A percentile compares a stretch with the other conserved stretches of the same genome.
These are phyloP conservation scores for Bembecia ichneumoniformis DNA, from an alignment of 2,888 invertebrate genomes.

Conservation along the genomic window DNA sequence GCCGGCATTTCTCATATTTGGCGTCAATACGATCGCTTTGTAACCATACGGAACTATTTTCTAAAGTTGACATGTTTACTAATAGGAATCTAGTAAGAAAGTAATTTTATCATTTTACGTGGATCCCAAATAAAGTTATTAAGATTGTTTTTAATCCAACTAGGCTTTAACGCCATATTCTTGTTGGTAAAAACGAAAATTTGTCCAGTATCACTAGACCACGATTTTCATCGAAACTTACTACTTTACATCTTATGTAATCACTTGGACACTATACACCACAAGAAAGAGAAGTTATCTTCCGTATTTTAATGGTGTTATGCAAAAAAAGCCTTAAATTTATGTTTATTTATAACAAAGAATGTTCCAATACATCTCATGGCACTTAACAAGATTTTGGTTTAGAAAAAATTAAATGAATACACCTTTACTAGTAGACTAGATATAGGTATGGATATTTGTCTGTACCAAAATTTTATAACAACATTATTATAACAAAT, in stretches of 20 bases:
- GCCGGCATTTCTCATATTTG: constrained; percentile 60
- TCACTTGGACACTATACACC: too few species aligned
- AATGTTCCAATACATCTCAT: not conserved
- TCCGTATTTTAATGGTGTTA: too few species aligned
- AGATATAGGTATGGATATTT: constrained; percentile 49
- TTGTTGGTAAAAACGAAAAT: constrained; percentile 35
- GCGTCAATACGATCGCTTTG: constrained; percentile 34
- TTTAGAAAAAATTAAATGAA: constrained; percentile 17
- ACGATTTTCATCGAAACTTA: too few species aligned
- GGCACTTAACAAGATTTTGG: constrained; percentile 49
- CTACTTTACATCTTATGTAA: too few species aligned
- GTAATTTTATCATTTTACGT: not conserved
- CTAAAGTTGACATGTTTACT: constrained; percentile 47
- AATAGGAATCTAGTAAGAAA: constrained; percentile 31
- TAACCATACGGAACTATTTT: constrained; percentile 38
- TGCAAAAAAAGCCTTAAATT: too few species aligned
- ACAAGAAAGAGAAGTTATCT: too few species aligned
- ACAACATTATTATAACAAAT: constrained; percentile 53
- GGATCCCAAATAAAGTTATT: not conserved
- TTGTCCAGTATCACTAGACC: too few species aligned
- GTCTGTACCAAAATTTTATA: constrained; percentile 32
- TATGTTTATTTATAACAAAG: not conserved
- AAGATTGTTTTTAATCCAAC: not conserved
- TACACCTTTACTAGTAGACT: constrained; percentile 35
- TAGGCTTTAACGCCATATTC: not conserved